Percentiles rank a stretch among this genome's conserved stretches.
These are phyloP conservation scores for Anagrus nilaparvatae DNA, from an alignment of 1,140 invertebrate species.

Conservation along the genomic window DNA sequence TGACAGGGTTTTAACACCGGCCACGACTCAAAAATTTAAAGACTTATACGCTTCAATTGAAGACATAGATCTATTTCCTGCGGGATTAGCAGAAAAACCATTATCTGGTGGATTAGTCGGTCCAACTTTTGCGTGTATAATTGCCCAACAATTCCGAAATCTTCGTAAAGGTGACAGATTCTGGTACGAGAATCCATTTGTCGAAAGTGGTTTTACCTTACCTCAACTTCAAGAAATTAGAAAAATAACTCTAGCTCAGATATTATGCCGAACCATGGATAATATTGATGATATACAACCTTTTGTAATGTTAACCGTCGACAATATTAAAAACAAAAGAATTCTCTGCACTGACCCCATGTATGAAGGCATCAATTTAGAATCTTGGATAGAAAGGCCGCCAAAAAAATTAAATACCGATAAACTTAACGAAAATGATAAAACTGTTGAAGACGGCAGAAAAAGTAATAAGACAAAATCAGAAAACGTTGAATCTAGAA, in stretches of 20 bases:
- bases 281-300: slow-evolving; percentile 60
- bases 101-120: slow-evolving; percentile 79
- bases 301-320: slow-evolving; percentile 64
- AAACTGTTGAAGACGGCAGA: background rate
- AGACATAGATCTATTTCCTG: slow-evolving; percentile 87
- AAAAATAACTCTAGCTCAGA: slow-evolving; percentile 65
- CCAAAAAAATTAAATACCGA: background rate
- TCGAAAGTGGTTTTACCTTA: slow-evolving; percentile 63
- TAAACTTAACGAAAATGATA: background rate
- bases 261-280: slow-evolving; percentile 77
- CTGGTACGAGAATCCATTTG: slow-evolving; percentile 77
- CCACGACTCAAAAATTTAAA: slow-evolving; percentile 52
- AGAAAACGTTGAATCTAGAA: slow-evolving; percentile 12
- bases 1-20: slow-evolving; percentile 55
- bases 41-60: slow-evolving; percentile 61
- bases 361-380: slow-evolving; percentile 60
- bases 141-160: slow-evolving; percentile 85
- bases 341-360: slow-evolving; percentile 56
- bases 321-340: slow-evolving; percentile 52
- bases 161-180: slow-evolving; percentile 83
- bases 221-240: slow-evolving; percentile 82
- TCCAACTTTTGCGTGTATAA: slow-evolving; percentile 92
- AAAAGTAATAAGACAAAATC: background rate
- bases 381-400: slow-evolving; percentile 44
- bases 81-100: slow-evolving; percentile 72